Evolutionary conservation across 2,113 vertebrate genomes (phyloP), one percentile per base, ranked within the genome.

Genomic region (Neofelis nebulosa): DNA sequence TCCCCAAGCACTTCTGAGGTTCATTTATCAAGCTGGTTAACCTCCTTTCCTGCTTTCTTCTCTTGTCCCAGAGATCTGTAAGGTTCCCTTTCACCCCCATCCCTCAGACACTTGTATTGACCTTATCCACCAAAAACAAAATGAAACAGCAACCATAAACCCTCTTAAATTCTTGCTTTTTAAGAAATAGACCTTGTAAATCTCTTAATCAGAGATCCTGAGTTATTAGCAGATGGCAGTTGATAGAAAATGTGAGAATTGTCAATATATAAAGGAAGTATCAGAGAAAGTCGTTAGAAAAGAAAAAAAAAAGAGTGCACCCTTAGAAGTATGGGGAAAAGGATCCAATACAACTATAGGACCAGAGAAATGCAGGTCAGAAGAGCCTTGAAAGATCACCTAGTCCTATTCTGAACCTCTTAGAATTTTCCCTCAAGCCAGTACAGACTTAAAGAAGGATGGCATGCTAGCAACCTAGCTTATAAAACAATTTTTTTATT

Each of bases 401-500:
- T 48, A 86, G 55, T 73, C 18, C 50, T 88, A 31, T 29, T 14
- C 10, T 12, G 7, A 16, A 82, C 10, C 29, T 52, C 19, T 79
- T 29, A 45, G 11, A 76, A 11, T 69, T 83, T 93, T 91, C 25
- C 29, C 55, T 85, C 52, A 52, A 78, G 29, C 27, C n/a, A 14
- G 2, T 83, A 19, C 27, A 95, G 36, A 89, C 33, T 82, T 90
- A 90, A 87, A 89, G 36, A 15, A 97, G 13, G n/a, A 52, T 80
- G 45, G 63, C 85, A 36, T 76, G 63, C 31, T 41, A 97, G 85
- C 63, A 92, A 55, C 14, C 79, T 97, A 55, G 18, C 13, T 98
- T 97, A 95, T 93, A 82, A 97, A 96, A 97, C 94, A 80, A 94
- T 38, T 88, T 97, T 68, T 94, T 82, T 50, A 97, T 98, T 98